Conservation (phyloP, 23 tunicate genomes). For the Halocynthia roretzi region DNA sequence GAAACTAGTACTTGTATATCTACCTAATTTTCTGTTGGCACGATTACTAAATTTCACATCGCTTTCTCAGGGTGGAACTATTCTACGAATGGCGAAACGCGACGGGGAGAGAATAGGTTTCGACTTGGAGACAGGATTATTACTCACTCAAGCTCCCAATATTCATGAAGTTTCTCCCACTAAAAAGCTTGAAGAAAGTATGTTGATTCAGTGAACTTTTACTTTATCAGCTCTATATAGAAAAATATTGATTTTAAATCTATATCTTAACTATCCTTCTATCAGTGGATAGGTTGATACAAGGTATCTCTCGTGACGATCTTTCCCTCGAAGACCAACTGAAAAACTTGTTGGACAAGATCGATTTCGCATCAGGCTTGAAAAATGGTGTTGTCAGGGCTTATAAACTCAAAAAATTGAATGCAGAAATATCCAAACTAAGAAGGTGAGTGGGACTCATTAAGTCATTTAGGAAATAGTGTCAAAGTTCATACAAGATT, state of each 20-base stretch:
- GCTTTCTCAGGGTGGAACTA: conserved; percentile 61
- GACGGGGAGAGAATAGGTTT: conserved; percentile 54
- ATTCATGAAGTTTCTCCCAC: conserved; percentile 14
- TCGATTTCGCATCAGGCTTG: conserved; percentile 43
- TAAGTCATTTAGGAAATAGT: neutral
- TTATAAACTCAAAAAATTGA: conserved; percentile 51
- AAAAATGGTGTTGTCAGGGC: conserved; percentile 25
- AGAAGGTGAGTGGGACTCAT: conserved; percentile 55
- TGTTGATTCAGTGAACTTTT: neutral
- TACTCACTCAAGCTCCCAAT: conserved; percentile 17
- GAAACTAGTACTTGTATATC: conserved; percentile 6
- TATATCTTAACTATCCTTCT: neutral
- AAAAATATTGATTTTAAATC: neutral
- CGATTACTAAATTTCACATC: neutral
- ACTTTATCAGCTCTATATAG: neutral
- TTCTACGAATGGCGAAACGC: conserved; percentile 45
- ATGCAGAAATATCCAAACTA: conserved; percentile 33
- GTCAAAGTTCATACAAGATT: no score
- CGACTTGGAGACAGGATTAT: conserved; percentile 61
- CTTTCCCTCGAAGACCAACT: conserved; percentile 51
- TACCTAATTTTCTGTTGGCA: neutral
- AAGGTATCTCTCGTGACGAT: conserved; percentile 22
- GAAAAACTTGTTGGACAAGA: conserved; percentile 38
- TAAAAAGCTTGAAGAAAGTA: conserved; percentile 21
- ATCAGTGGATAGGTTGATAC: conserved; percentile 15